phyloP scores from a whole-genome alignment of 2,113 vertebrate genomes.

The Lophura nycthemera region DNA sequence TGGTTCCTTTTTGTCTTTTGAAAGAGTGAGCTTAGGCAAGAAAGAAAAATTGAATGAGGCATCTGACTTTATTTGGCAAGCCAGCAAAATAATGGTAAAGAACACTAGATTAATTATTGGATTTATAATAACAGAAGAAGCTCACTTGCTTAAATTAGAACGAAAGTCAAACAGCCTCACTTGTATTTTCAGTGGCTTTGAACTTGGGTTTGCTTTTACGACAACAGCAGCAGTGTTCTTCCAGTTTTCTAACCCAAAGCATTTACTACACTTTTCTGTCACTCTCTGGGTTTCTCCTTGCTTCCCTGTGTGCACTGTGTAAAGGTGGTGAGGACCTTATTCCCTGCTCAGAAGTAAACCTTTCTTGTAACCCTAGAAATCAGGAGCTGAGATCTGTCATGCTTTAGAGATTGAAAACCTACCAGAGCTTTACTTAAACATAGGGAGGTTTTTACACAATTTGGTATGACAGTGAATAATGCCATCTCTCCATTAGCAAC shows the following conservation, averaged over 20 bases:
- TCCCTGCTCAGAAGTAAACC: neutral
- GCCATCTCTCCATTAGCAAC: neutral
- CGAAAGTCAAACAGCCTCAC: neutral
- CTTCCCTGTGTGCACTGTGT: neutral
- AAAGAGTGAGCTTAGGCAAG: neutral
- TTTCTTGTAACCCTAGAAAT: neutral
- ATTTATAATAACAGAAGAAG: neutral
- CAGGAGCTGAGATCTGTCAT: neutral
- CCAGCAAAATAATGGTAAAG: neutral
- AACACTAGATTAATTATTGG: slow-evolving; percentile 1
- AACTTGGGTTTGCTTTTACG: neutral
- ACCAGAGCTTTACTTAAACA: neutral
- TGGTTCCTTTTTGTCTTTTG: neutral
- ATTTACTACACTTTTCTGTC: neutral
- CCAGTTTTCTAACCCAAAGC: neutral
- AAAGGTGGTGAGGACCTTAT: neutral
- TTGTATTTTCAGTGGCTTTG: slow-evolving; percentile 10
- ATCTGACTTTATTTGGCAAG: neutral
- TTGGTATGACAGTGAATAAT: neutral
- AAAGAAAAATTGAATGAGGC: neutral
- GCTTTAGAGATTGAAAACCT: neutral
- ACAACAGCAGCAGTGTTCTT: neutral
- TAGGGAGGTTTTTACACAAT: neutral
- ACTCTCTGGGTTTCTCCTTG: neutral
- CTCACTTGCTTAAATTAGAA: neutral